Evolutionary conservation across 2,797 vertebrate species (phyloP), one percentile per base, ranked within the genome.

Genomic region (Esox lucius): DNA sequence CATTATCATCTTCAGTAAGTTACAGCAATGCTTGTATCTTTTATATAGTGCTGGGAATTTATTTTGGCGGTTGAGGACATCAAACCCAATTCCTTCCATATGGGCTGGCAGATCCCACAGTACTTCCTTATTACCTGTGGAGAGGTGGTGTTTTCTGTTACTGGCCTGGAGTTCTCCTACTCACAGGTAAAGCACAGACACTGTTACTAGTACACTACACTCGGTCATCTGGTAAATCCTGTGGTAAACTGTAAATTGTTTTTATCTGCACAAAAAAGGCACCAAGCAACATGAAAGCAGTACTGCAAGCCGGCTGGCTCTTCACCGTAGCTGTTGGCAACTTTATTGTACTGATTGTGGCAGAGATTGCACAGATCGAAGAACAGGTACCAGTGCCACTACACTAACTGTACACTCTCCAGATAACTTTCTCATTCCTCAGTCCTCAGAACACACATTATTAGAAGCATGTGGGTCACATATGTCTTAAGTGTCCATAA

Each of bases 51-150:
- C 83, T 80, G 75, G 22, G 70, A 83, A 0, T 3, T n/a, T 0
- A 0, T 94, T 53, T 61, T 0, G 1, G 70, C 22, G 0, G 73
- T 83, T 68, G 91, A 94, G 85, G 93, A 98, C 83, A 96, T 99
- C 67, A 0, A 93, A 51, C 91, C 96, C 79, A 99, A 96, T 85
- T 82, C 95, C 0, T 80, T 96, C 8, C 94, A 92, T 84, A 97
- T 99, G 93, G 96, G 95, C n/a, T 94, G 96, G 79, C 98, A 99
- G 89, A 95, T 99, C 78, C 98, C 98, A 0, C 98, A 99, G 90
- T 99, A 99, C 86, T 97, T 99, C 88, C 92, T 99, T 69, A 91
- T 99, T 1, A 98, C 98, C 0, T 91, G 88, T 46, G 98, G 92
- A 24, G 98, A 99, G 87, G 96, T 99, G 70, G 93, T 98, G 80